phyloP scores from a whole-genome alignment of 2,888 invertebrate genomes.

The Acanthosepion esculentum region DNA sequence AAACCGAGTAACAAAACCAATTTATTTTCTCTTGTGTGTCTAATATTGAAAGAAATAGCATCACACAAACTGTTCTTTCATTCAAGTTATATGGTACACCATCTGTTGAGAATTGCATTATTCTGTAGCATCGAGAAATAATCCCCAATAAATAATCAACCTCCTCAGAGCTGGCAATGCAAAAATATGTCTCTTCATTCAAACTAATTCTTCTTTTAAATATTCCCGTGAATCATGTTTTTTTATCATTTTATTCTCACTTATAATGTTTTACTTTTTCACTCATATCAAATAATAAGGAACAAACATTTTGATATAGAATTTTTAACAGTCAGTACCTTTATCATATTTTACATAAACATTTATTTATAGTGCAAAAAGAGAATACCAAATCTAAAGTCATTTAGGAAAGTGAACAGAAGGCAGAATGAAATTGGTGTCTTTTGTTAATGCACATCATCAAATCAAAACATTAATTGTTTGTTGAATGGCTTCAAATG shows the following conservation, averaged over 20 bases:
- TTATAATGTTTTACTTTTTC: not conserved
- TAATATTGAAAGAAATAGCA: not conserved
- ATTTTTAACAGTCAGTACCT: no score
- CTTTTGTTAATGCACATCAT: not conserved
- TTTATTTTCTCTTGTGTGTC: not conserved
- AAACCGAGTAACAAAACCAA: not conserved
- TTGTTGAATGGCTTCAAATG: not conserved
- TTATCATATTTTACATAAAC: not conserved
- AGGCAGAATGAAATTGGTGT: not conserved
- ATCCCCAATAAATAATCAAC: not conserved
- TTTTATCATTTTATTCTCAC: not conserved
- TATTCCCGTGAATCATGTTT: no score
- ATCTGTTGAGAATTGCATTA: slow-evolving; percentile 6
- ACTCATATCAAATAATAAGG: not conserved
- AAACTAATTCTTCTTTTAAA: not conserved
- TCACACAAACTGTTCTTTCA: not conserved
- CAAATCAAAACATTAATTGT: not conserved
- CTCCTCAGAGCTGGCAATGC: not conserved
- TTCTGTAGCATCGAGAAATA: slow-evolving; percentile 1
- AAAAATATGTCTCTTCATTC: not conserved
- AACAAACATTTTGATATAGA: not conserved
- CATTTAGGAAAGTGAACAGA: no score
- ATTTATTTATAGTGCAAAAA: not conserved
- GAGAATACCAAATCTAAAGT: not conserved
- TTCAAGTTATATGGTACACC: not conserved